phyloP scores from a whole-genome alignment of 2,797 vertebrate genomes.

The Sebastiscus tertius region DNA sequence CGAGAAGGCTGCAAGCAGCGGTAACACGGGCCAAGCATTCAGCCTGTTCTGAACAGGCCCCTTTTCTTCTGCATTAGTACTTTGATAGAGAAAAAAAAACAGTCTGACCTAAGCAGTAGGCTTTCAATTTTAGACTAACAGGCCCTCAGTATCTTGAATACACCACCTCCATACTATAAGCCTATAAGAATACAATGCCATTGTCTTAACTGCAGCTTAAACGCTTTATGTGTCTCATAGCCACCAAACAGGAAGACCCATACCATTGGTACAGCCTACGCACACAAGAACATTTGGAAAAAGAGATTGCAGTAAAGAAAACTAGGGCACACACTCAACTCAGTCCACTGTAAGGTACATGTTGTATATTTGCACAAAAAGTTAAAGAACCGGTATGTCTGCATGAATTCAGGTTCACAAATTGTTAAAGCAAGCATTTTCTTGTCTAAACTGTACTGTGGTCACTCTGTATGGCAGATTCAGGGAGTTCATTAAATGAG shows the following conservation, averaged over 20 bases:
- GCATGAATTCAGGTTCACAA: neutral
- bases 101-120: neutral
- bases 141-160: neutral
- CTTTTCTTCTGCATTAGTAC: neutral
- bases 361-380: neutral
- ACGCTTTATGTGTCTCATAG: too few relatives aligned
- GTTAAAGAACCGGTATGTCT: neutral
- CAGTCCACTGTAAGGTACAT: neutral
- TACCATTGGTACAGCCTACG: neutral
- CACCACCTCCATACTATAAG: neutral
- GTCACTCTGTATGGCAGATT: neutral
- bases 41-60: neutral
- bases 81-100: neutral
- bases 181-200: neutral
- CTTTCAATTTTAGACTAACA: neutral
- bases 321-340: neutral
- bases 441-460: neutral
- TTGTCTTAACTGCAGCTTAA: neutral
- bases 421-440: neutral
- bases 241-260: neutral
- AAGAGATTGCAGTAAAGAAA: neutral
- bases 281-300: neutral
- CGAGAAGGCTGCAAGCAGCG: neutral
- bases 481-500: neutral
- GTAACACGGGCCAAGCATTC: neutral